A percentile compares a stretch with the other conserved stretches of the same genome.
These are phyloP conservation scores for Spondyliosoma cantharus DNA, from an alignment of 2,797 vertebrate species.

Conservation along the genomic window DNA sequence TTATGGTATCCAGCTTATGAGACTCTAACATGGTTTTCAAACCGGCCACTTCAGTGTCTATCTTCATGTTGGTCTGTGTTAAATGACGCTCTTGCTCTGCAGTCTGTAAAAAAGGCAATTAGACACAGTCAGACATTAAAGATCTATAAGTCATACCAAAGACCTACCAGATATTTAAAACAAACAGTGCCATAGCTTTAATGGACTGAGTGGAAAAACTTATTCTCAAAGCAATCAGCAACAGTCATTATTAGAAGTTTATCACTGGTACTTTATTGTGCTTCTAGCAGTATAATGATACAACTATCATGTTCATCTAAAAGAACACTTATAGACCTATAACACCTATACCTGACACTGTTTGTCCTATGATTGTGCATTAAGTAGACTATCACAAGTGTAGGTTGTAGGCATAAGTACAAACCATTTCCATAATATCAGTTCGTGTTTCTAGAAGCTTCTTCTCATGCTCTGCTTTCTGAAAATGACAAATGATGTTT, in stretches of 20 bases:
- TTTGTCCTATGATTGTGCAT: not conserved
- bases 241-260: not conserved
- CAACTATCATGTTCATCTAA: not conserved
- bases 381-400: not conserved
- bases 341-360: not conserved
- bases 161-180: not conserved
- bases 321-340: not conserved
- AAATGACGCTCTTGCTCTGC: conserved; percentile 91
- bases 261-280: not conserved
- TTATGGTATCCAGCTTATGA: conserved; percentile 97
- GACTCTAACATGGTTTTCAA: conserved; percentile 96
- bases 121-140: conserved; percentile 1
- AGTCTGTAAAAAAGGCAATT: conserved; percentile 78
- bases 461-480: conserved; percentile 91
- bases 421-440: conserved; percentile 94
- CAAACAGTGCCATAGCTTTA: not conserved
- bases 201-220: not conserved
- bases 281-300: not conserved
- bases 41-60: conserved; percentile 95
- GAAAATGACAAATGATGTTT: conserved; percentile 47
- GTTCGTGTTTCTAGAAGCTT: conserved; percentile 90
- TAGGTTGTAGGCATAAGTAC: conserved; percentile 53
- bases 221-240: not conserved
- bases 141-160: not conserved
- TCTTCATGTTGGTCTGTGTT: conserved; percentile 93